A percentile compares a stretch with the other conserved stretches of the same genome.
phyloP scores from a whole-genome alignment of 2,113 vertebrate species.

The Scartelaos histophorus region DNA sequence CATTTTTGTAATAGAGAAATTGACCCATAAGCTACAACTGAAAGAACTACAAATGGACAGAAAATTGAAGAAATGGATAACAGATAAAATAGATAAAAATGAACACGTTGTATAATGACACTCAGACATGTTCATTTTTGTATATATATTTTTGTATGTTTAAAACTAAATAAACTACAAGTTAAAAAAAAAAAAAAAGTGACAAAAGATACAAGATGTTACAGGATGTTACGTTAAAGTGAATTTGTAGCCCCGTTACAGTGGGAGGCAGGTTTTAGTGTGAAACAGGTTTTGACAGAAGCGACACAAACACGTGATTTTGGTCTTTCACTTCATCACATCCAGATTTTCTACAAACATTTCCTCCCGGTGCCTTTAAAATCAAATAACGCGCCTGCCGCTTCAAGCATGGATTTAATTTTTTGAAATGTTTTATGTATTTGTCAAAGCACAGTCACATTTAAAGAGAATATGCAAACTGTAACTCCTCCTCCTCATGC shows the following conservation, averaged over 20 bases:
- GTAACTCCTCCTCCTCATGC: too few relatives aligned
- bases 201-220: slow-evolving; percentile 1
- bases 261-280: slow-evolving; percentile 17
- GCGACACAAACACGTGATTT: slow-evolving; percentile 13
- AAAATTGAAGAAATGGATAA: too few relatives aligned
- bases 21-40: too few relatives aligned
- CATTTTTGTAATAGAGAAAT: too few relatives aligned
- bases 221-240: slow-evolving; percentile 5
- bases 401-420: not conserved
- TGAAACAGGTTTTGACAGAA: slow-evolving; percentile 33
- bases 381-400: slow-evolving; percentile 21
- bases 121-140: too few relatives aligned
- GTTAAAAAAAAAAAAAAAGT: too few relatives aligned
- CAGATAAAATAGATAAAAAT: too few relatives aligned
- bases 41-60: too few relatives aligned
- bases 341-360: slow-evolving; percentile 20
- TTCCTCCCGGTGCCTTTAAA: slow-evolving; percentile 18
- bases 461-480: not conserved
- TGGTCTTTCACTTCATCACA: slow-evolving; percentile 15
- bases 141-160: too few relatives aligned
- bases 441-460: not conserved
- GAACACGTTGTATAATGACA: too few relatives aligned
- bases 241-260: not conserved
- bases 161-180: too few relatives aligned
- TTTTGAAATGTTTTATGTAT: too few relatives aligned